A percentile compares a stretch with the other conserved stretches of the same genome.
Conservation (phyloP, 1,140 invertebrate species). For the Pectinophora gossypiella region DNA sequence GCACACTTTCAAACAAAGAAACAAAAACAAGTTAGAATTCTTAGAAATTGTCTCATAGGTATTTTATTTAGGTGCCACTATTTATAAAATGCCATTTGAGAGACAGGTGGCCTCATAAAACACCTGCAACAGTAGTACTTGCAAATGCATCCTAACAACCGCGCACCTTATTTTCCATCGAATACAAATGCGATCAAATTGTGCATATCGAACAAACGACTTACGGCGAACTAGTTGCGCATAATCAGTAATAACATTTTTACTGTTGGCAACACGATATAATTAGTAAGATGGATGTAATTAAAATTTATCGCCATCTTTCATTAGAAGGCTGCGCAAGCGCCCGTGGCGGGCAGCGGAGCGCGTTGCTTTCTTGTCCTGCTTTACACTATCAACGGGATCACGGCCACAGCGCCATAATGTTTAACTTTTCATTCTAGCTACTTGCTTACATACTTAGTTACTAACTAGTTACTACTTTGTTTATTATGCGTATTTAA, state of each 20-base stretch:
- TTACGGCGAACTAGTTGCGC: conserved; percentile 24
- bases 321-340: conserved; percentile 37
- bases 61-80: too few relatives aligned
- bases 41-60: too few relatives aligned
- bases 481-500: too few relatives aligned
- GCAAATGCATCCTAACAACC: too few relatives aligned
- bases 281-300: conserved; percentile 31
- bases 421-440: conserved; percentile 49
- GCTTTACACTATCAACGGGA: conserved; percentile 40
- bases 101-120: too few relatives aligned
- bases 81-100: too few relatives aligned
- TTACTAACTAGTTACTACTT: too few relatives aligned
- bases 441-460: too few relatives aligned
- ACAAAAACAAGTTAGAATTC: too few relatives aligned
- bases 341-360: conserved; percentile 35
- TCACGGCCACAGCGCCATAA: conserved; percentile 36
- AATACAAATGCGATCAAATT: conserved; percentile 34
- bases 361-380: conserved; percentile 49
- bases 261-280: conserved; percentile 6
- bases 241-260: conserved; percentile 25
- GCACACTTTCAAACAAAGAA: too few relatives aligned
- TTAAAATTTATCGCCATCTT: conserved; percentile 62
- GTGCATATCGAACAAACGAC: conserved; percentile 38
- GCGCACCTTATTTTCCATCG: too few relatives aligned
- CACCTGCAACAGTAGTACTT: too few relatives aligned